Evolutionary conservation across 2,797 vertebrate species (phyloP), one percentile per base, ranked within the genome.

Genomic region (Galagoides demidoff): DNA sequence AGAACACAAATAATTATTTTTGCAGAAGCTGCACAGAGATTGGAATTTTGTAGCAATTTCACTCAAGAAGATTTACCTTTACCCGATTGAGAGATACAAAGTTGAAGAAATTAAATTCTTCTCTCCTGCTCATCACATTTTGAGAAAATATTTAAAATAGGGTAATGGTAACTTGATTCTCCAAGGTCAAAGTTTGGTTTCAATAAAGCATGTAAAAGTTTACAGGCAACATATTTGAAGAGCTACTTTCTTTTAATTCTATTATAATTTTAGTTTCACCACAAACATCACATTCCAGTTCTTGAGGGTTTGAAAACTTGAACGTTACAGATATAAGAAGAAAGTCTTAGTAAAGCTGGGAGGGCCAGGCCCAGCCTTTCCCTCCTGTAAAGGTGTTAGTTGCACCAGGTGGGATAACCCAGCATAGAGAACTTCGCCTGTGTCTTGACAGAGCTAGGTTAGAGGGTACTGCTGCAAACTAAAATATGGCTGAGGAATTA

Each of bases 101-200:
- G 23, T 76, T 86, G 74, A 84, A 95, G 95, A 92, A 66, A 20
- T 25, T 74, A 85, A 94, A 88, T 78, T 90, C 63, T 82, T 63
- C 39, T 76, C 34, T 94, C 34, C 52, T 49, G 14, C 64, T 61
- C 39, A 52, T 45, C 59, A 64, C 39, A 55, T 85, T 84, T 89
- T 93, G 76, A 95, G 86, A 92, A 66, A 81, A 76, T 64, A 61
- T 59, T 90, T 92, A 27, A 66, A 81, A 86, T 57, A 68, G 66
- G 45, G 55, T 64, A 74, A 84, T 39, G 45, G 55, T 64, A 74
- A 84, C 45, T 45, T 82, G 63, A 90, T 94, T 79, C 34, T 20
- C 14, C 27, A 61, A 27, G 63, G 27, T 85, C 73, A 89, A 81
- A 71, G 20, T 68, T 89, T 93, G 27, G 11, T 91, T 92, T 92